Base-by-base conservation (phyloP, 2,888 invertebrate genomes). In the Serripes groenlandicus region DNA sequence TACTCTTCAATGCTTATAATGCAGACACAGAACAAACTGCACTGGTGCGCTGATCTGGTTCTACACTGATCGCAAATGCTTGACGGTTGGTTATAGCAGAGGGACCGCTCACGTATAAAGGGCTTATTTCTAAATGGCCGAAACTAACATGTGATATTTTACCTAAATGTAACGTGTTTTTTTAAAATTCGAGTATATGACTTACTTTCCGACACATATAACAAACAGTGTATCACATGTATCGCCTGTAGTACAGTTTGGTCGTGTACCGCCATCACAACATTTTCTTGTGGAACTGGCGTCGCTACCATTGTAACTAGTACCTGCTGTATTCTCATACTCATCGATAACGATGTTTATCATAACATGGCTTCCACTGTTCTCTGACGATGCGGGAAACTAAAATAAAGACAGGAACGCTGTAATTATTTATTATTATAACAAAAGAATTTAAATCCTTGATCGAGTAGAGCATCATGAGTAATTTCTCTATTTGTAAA, bases 151-250 rank as follows among this genome's bases (percentile, higher is more conserved):
- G 11, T 42, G n/a, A n/a, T n/a, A n/a, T 42, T 42, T 15, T 42
- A 42, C 18, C 9, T 42, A 9, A 15, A 42, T 42, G 11, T 18
- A 42, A 18, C 9, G 42, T 15, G 18, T 15, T 15, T 15, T 42
- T 42, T 18, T 18, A n/a, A n/a, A n/a, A n/a, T n/a, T n/a, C n/a
- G n/a, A n/a, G n/a, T 56, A 26, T 34, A 9, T 9, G 21, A 37
- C 66, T 66, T 37, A 66, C 66, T 66, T 37, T 37, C 35, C 35
- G n/a, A 66, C 28, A 66, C 66, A 66, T 1, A 66, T 26, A n/a
- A 9, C n/a, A 66, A 37, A 23, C 28, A 42, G 66, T 35, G 42
- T 42, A 26, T 66, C 28, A 66, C 66, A 66, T 4, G 37, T 23
- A 32, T 35, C 42, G 18, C 35, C 28, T 1, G 9, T 34, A 1